Evolutionary conservation across 2,888 invertebrate genomes (phyloP).

Genomic region (Monopis laevigella): DNA sequence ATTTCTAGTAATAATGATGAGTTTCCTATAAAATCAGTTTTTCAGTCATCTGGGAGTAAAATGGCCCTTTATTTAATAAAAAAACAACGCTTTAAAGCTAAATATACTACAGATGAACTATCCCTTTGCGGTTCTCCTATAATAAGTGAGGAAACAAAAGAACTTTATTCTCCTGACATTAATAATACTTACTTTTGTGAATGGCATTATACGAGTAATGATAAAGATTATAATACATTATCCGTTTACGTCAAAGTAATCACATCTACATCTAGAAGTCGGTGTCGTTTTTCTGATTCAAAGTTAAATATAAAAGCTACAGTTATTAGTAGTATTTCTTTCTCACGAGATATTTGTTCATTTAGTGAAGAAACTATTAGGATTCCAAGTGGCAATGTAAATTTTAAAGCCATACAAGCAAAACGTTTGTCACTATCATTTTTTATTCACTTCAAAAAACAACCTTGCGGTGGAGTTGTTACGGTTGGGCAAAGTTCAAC

Average conservation of each 20-base stretch:
- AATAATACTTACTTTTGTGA: conserved; percentile 37
- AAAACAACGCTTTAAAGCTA: conserved; percentile 76
- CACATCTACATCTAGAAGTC: conserved; percentile 26
- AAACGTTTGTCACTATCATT: conserved; percentile 40
- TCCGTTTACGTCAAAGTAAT: conserved; percentile 29
- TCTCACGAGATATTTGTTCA: conserved; percentile 31
- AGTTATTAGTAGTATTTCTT: conserved; percentile 17
- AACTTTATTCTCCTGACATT: conserved; percentile 33
- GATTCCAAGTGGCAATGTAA: conserved; percentile 33
- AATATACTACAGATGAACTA: conserved; percentile 71
- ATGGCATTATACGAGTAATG: conserved; percentile 33
- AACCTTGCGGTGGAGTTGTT: conserved; percentile 75
- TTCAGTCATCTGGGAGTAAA: conserved; percentile 72
- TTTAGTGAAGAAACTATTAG: conserved; percentile 28
- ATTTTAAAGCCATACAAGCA: conserved; percentile 32
- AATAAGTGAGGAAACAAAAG: conserved; percentile 27
- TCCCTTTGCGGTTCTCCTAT: conserved; percentile 44
- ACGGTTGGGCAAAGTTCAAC: conserved; percentile 27
- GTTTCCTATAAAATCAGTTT: conserved; percentile 27
- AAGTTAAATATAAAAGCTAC: conserved; percentile 29
- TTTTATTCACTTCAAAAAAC: conserved; percentile 66
- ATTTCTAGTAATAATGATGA: conserved; percentile 39
- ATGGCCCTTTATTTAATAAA: conserved; percentile 67
- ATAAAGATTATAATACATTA: conserved; percentile 30
- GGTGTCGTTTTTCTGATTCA: conserved; percentile 34